phyloP scores from a whole-genome alignment of 2,113 vertebrate species.

The Mus spicilegus region DNA sequence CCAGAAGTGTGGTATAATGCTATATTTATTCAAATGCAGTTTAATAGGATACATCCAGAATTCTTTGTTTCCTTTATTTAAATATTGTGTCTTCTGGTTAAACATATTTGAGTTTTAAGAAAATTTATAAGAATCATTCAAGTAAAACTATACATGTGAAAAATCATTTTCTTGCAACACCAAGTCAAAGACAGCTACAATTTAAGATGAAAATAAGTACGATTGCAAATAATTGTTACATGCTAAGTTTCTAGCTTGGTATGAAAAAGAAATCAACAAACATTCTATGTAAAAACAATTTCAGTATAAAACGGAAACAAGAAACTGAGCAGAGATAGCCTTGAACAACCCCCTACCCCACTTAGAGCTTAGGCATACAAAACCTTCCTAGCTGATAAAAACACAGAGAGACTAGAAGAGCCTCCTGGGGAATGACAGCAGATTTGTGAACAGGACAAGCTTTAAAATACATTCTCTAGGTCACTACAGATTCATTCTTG shows the following conservation, averaged over 20 bases:
- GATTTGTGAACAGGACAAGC: neutral
- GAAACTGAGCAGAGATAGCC: neutral
- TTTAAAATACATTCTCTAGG: neutral
- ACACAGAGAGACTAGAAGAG: neutral
- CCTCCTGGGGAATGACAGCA: neutral
- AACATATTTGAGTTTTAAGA: conserved; percentile 44
- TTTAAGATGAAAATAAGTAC: neutral
- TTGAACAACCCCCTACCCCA: neutral
- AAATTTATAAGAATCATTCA: neutral
- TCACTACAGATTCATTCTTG: neutral
- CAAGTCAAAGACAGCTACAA: neutral
- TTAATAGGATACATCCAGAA: neutral
- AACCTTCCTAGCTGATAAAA: neutral
- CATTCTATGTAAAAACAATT: neutral
- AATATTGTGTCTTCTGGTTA: conserved; percentile 22
- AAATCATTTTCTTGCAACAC: neutral
- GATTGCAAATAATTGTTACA: neutral
- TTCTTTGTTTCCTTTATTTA: neutral
- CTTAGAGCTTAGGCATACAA: neutral
- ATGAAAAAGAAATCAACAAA: neutral
- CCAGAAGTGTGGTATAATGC: neutral
- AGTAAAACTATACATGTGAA: neutral
- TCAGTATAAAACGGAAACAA: neutral
- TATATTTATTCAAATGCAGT: neutral
- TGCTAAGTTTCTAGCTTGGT: neutral